Percentiles rank a stretch among this genome's conserved stretches.
phyloP scores from a whole-genome alignment of 2,888 invertebrate species.

The Patella caerulea region DNA sequence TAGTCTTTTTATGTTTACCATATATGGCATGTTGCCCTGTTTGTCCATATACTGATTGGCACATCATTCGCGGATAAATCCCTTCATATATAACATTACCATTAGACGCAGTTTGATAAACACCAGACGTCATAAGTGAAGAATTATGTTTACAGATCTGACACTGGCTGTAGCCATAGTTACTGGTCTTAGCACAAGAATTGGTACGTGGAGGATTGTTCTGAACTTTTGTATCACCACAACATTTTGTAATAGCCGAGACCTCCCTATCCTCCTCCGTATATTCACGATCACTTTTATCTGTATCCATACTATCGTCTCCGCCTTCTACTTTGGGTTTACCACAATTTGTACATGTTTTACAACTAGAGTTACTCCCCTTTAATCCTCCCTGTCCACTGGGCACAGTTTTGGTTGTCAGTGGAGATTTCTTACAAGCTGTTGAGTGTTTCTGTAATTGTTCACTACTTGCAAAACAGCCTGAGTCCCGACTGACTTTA shows the following conservation, averaged over 20 bases:
- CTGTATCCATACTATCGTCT: conserved; percentile 30
- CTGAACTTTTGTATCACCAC: conserved; percentile 16
- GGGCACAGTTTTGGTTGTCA: neutral
- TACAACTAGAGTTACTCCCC: conserved; percentile 15
- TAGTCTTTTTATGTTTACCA: conserved; percentile 16
- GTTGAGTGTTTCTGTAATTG: conserved; percentile 38
- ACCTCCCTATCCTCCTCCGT: conserved; percentile 62
- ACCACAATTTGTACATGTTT: conserved; percentile 36
- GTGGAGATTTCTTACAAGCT: neutral
- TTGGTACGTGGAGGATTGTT: conserved; percentile 13
- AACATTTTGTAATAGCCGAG: conserved; percentile 49
- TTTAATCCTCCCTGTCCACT: conserved; percentile 11
- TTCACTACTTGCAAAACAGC: conserved; percentile 69
- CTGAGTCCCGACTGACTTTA: conserved; percentile 69
- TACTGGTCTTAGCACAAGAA: conserved; percentile 1
- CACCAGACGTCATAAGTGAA: neutral
- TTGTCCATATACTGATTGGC: neutral
- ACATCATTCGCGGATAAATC: neutral
- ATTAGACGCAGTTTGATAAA: neutral
- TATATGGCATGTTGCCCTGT: neutral
- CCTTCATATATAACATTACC: neutral
- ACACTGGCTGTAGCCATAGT: conserved; percentile 3
- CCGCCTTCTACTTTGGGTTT: conserved; percentile 30
- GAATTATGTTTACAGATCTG: conserved; percentile 7
- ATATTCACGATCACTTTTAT: conserved; percentile 43